A percentile compares a stretch with the other conserved stretches of the same genome.
Evolutionary conservation across 2,888 invertebrate genomes (phyloP).

Genomic region (Yponomeuta sedellus): DNA sequence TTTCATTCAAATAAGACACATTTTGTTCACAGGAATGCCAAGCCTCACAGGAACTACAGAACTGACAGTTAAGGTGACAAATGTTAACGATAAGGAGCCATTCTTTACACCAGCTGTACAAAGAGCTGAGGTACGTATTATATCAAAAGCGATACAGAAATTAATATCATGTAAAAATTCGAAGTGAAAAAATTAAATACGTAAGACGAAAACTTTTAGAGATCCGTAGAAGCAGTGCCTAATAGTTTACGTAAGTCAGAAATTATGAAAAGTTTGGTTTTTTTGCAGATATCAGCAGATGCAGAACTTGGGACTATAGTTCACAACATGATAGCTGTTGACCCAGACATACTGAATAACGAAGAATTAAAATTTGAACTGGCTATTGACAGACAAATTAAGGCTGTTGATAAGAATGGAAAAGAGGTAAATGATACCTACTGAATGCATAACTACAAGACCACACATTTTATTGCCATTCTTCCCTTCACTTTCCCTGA

Average conservation of each 20-base stretch:
- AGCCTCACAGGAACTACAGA: constrained; percentile 88
- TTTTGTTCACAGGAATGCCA: constrained; percentile 78
- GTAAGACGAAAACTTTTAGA: too few relatives aligned
- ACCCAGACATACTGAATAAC: constrained; percentile 85
- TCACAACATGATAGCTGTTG: constrained; percentile 83
- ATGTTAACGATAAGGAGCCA: constrained; percentile 92
- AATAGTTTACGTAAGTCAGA: too few relatives aligned
- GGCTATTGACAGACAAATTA: constrained; percentile 81
- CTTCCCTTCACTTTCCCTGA: too few relatives aligned
- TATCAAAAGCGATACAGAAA: too few relatives aligned
- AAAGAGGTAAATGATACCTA: constrained; percentile 73
- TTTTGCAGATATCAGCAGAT: constrained; percentile 82
- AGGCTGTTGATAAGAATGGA: constrained; percentile 89
- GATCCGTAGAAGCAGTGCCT: too few relatives aligned
- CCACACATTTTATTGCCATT: too few relatives aligned
- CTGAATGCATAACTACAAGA: background rate
- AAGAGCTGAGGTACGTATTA: constrained; percentile 79
- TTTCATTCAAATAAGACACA: background rate
- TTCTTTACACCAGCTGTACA: constrained; percentile 87
- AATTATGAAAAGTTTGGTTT: background rate
- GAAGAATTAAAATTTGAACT: constrained; percentile 81
- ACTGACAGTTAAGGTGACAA: constrained; percentile 85
- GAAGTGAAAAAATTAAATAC: too few relatives aligned
- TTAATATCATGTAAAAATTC: too few relatives aligned
- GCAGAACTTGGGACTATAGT: constrained; percentile 83